Percentiles rank a stretch among this genome's conserved stretches.
Conservation (phyloP, 2,888 invertebrate genomes). For the Synanthedon tipuliformis region DNA sequence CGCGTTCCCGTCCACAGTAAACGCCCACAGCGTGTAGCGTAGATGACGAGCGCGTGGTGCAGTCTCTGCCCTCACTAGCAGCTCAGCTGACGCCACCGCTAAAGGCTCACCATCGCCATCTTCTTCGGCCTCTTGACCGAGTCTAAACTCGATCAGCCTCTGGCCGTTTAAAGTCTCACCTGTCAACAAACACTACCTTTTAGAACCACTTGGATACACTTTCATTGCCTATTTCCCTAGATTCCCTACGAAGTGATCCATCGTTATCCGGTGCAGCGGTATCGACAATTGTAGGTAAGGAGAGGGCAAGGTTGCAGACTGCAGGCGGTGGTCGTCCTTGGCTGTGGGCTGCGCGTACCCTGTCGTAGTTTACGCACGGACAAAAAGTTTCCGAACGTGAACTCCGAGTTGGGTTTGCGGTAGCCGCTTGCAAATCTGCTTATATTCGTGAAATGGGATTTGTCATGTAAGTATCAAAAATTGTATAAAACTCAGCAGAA, state of each 20-base stretch:
- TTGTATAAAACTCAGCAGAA: neutral
- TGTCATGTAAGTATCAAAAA: too few relatives aligned
- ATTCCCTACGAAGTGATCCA: conserved; percentile 51
- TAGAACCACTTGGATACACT: neutral
- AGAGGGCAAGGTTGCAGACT: conserved; percentile 19
- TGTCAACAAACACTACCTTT: conserved; percentile 39
- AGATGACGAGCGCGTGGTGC: conserved; percentile 35
- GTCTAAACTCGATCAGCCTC: conserved; percentile 85
- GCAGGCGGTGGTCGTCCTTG: conserved; percentile 49
- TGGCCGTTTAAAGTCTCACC: conserved; percentile 87
- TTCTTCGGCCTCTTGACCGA: conserved; percentile 70
- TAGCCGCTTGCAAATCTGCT: conserved; percentile 39
- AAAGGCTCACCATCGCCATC: conserved; percentile 65
- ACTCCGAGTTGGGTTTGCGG: conserved; percentile 30
- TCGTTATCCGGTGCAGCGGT: conserved; percentile 18
- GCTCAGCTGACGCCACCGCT: conserved; percentile 80
- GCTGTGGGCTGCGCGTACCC: conserved; percentile 53
- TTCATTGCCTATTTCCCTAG: conserved; percentile 10
- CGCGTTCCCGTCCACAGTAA: conserved; percentile 75
- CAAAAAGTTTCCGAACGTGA: conserved; percentile 12
- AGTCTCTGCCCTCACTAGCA: conserved; percentile 75
- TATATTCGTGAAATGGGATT: conserved; percentile 1
- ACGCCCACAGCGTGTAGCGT: conserved; percentile 78
- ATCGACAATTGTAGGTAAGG: conserved; percentile 13
- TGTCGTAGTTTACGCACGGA: conserved; percentile 25